Evolutionary conservation across 1,140 invertebrate species (phyloP), one percentile per base, ranked within the genome.

Genomic region (Eriocheir sinensis): DNA sequence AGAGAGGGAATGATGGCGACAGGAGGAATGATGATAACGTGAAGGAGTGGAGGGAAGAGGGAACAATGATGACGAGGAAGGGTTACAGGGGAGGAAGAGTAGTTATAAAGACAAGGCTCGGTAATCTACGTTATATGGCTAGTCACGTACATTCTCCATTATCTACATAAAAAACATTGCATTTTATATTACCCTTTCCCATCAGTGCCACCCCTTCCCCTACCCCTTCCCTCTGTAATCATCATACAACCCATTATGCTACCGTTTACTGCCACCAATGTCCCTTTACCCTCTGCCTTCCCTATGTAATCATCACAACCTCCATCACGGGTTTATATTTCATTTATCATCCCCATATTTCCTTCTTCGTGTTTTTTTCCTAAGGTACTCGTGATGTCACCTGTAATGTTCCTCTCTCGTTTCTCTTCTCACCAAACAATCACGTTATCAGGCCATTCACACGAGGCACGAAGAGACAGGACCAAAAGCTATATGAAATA

Each of bases 261-360:
- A n/a, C n/a, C n/a, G n/a, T n/a, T n/a, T n/a, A n/a, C n/a, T n/a
- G n/a, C n/a, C n/a, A n/a, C n/a, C 60, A 15, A 15, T 72, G 12
- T 72, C n/a, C 60, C 60, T 72, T n/a, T n/a, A 72, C 60, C 60
- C 60, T 15, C 60, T 72, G 60, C 60, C 60, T 72, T n/a, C 60
- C 12, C 60, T n/a, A 72, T 15, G 12, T 72, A 72, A 15, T 15
- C 60, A 15, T 72, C 60, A 72, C 60, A n/a, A 72, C 60, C 60
- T 72, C 12, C 60, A 72, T 15, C n/a, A 15, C 60, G n/a, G 12
- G 12, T n/a, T 15, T n/a, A n/a, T 72, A 15, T 72, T 72, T 72
- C 60, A 72, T n/a, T n/a, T 15, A n/a, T 72, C 60, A 72, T 72
- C 12, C 60, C n/a, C 60, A 15, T 15, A 15, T n/a, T 15, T 72